Evolutionary conservation across 1,140 invertebrate genomes (phyloP).

Genomic region (Phymorhynchus buccinoides): DNA sequence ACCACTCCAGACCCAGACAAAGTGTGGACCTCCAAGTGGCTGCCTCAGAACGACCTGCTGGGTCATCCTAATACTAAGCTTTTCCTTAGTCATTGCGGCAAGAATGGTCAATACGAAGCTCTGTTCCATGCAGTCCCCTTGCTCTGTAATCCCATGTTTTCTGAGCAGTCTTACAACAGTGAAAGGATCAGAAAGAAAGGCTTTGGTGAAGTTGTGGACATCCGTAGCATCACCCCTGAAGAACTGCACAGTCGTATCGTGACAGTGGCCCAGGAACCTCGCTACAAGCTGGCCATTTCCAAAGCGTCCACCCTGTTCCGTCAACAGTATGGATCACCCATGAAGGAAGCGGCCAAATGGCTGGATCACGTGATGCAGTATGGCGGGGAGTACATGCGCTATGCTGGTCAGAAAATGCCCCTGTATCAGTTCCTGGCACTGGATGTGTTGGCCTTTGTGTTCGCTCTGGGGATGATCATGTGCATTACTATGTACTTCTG

Average conservation of each 20-base stretch:
- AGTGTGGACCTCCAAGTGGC: conserved; percentile 36
- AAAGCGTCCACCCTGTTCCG: conserved; percentile 49
- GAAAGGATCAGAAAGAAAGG: conserved; percentile 64
- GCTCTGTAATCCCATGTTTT: conserved; percentile 82
- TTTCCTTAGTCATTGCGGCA: conserved; percentile 84
- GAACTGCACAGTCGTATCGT: conserved; percentile 57
- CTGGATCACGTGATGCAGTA: conserved; percentile 51
- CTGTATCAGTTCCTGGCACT: conserved; percentile 46
- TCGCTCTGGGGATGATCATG: neutral
- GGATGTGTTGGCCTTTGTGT: conserved; percentile 13
- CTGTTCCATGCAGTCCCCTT: conserved; percentile 83
- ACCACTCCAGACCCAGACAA: conserved; percentile 33
- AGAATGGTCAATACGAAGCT: conserved; percentile 78
- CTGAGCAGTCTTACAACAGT: conserved; percentile 78
- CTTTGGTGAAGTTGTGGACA: conserved; percentile 64
- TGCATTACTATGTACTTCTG: neutral
- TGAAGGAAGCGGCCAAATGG: conserved; percentile 46
- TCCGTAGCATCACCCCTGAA: conserved; percentile 58
- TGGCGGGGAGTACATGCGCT: conserved; percentile 41
- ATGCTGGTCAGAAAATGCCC: conserved; percentile 44
- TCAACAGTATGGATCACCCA: conserved; percentile 31
- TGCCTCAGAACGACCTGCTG: conserved; percentile 48
- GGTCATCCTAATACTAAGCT: conserved; percentile 68
- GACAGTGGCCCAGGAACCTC: conserved; percentile 37
- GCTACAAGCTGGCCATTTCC: conserved; percentile 47